phyloP scores from a whole-genome alignment of 2,888 invertebrate genomes.

The Agriopis marginaria region DNA sequence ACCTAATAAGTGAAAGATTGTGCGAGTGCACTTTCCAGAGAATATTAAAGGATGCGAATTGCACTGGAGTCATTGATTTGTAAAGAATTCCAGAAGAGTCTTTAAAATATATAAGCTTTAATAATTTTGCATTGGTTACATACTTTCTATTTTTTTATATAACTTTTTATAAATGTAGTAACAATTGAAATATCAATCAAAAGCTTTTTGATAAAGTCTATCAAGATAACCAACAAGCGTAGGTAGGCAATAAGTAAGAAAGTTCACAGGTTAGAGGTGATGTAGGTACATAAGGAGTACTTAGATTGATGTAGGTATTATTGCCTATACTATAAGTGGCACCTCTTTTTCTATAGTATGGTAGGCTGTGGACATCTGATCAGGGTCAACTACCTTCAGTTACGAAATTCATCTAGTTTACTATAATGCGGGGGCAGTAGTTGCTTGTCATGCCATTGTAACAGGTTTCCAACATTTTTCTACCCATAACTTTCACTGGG shows the following conservation, averaged over 20 bases:
- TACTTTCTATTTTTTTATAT: no score
- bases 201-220: no score
- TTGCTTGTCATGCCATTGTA: slow-evolving; percentile 40
- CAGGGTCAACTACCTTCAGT: slow-evolving; percentile 47
- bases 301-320: not conserved
- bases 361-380: slow-evolving; percentile 12
- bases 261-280: no score
- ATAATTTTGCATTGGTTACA: no score
- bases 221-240: no score
- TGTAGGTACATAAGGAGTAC: no score
- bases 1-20: slow-evolving; percentile 73
- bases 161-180: not conserved
- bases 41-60: slow-evolving; percentile 39
- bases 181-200: no score
- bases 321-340: not conserved
- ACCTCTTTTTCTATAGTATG: not conserved
- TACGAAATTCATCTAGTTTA: slow-evolving; percentile 40
- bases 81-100: slow-evolving; percentile 14
- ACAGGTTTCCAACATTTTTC: slow-evolving; percentile 54
- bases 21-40: slow-evolving; percentile 50
- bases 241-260: no score
- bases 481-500: slow-evolving; percentile 55
- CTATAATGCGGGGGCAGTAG: slow-evolving; percentile 36
- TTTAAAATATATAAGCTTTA: not conserved
- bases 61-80: slow-evolving; percentile 22